These are phyloP conservation scores for Dendroctonus valens DNA, from an alignment of 1,140 invertebrate genomes.

Conservation along the genomic window DNA sequence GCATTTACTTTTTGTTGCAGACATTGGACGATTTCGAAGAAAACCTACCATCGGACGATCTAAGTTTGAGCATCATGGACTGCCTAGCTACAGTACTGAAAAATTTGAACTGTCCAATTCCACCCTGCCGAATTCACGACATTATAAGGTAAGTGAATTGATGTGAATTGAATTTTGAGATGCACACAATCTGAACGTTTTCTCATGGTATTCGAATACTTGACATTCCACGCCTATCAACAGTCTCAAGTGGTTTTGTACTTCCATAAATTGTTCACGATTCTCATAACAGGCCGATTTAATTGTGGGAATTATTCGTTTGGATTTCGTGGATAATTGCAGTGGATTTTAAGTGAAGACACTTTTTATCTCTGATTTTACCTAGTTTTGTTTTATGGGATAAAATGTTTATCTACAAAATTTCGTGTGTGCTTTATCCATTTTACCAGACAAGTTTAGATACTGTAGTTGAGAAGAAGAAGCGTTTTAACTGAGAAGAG, in stretches of 20 bases:
- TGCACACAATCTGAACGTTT: too few species aligned
- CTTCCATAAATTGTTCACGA: neutral
- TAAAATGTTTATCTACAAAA: too few species aligned
- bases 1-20: conserved; percentile 28
- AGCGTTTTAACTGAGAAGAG: too few species aligned
- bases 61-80: conserved; percentile 51
- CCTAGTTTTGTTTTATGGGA: too few species aligned
- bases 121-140: conserved; percentile 49
- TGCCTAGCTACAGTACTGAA: conserved; percentile 48
- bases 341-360: too few species aligned
- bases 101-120: conserved; percentile 44
- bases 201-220: too few species aligned
- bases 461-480: too few species aligned
- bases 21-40: conserved; percentile 43
- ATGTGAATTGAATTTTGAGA: too few species aligned
- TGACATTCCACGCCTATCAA: neutral
- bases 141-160: conserved; percentile 51
- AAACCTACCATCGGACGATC: conserved; percentile 44
- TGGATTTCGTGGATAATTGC: too few species aligned
- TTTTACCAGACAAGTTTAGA: too few species aligned
- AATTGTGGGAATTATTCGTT: neutral
- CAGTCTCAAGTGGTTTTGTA: neutral
- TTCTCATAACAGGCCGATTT: neutral
- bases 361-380: too few species aligned
- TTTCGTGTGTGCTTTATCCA: too few species aligned